Evolutionary conservation across 2,797 vertebrate genomes (phyloP), one percentile per base, ranked within the genome.

Genomic region (Holocentrus rufus): DNA sequence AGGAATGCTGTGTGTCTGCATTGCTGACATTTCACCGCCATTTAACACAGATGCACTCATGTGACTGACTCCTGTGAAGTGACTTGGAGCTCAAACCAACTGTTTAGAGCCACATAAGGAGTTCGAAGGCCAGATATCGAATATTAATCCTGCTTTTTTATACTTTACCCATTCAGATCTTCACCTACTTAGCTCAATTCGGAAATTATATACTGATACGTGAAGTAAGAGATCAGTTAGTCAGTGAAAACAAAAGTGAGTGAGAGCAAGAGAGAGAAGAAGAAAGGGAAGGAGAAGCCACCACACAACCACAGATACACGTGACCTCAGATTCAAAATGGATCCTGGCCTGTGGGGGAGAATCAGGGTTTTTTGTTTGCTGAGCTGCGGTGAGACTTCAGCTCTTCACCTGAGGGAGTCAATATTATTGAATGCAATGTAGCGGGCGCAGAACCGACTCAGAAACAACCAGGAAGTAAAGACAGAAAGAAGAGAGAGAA

Each of bases 1-100:
- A 85, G 75, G 87, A 91, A 89, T 90, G 88, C 58, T 22, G 83
- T 78, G 52, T 13, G 70, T 56, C 82, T 53, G 42, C 88, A 80
- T 84, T 13, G 58, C 20, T 74, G 60, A 74, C 80, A 75, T 82
- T 85, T 81, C 63, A 64, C 17, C 50, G 57, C 66, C 70, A 55
- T 59, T 79, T 18, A 69, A 9, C 25, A 68, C 54, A 53, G 57
- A 80, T 13, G 17, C 23, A 76, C 44, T 67, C 72, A 76, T 63
- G 69, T 73, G 67, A 80, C 54, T 63, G 10, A 22, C 25, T 34
- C 46, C 18, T 53, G 49, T 64, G 34, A 72, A 49, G 46, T 18
- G 22, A 44, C 50, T 3, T n/a, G 36, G 50, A 57, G 27, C 34
- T 76, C 22, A 56, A 46, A 79, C n/a, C 39, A 46, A 56, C 18